Conservation (phyloP, 2,888 invertebrate genomes). For the Lepidocyrtoides sp. region DNA sequence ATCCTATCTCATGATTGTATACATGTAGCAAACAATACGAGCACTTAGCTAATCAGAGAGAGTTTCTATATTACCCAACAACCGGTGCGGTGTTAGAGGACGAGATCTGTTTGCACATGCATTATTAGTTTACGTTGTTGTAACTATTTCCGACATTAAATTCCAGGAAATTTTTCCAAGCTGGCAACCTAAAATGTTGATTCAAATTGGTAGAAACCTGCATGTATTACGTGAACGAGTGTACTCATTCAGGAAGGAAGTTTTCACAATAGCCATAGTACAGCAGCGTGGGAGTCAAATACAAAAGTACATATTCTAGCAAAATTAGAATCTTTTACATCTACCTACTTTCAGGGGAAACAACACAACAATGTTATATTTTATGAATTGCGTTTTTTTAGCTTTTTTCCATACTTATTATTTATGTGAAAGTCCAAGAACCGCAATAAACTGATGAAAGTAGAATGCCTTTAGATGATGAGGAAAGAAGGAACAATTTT, state of each 20-base stretch:
- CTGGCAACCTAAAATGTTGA: no score
- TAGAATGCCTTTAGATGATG: no score
- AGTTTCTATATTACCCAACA: neutral
- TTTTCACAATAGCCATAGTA: neutral
- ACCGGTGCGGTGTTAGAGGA: neutral
- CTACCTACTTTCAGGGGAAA: neutral
- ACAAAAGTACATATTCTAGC: neutral
- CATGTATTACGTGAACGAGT: no score
- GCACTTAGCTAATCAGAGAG: neutral
- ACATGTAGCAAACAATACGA: neutral
- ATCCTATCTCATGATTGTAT: neutral
- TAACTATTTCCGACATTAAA: constrained; percentile 17
- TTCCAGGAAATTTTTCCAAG: neutral
- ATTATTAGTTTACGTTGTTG: neutral
- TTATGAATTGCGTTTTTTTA: no score
- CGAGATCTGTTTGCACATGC: neutral
- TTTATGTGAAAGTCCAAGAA: no score
- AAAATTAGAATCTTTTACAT: neutral
- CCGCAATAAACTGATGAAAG: no score
- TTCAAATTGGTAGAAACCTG: no score
- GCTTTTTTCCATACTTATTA: no score
- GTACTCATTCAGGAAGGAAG: neutral
- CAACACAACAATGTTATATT: no score
- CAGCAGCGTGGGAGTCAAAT: no score
- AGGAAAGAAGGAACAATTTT: no score